Conservation (phyloP, 1,140 invertebrate genomes). For the Papilio polyxenes region DNA sequence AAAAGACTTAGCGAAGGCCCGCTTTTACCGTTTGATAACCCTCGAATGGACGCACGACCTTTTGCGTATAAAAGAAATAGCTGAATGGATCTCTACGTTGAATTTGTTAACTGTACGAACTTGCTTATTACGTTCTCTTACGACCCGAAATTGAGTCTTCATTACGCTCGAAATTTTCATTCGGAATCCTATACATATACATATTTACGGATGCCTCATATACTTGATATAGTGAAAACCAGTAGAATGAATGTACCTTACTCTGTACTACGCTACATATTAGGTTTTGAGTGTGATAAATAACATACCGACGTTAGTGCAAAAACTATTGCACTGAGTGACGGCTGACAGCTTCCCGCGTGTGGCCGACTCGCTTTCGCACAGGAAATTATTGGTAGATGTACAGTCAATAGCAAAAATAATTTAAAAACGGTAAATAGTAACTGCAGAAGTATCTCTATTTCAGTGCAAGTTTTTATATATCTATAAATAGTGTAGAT, state of each 20-base stretch:
- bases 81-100: slow-evolving; percentile 15
- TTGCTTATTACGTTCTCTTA: slow-evolving; percentile 4
- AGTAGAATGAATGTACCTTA: not conserved
- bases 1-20: slow-evolving; percentile 35
- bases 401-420: not conserved
- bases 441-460: not conserved
- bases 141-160: not conserved
- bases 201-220: not conserved
- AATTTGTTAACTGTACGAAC: slow-evolving; percentile 28
- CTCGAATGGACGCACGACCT: slow-evolving; percentile 29
- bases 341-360: not conserved
- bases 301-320: not conserved
- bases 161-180: not conserved
- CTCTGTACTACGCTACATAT: not conserved
- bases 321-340: slow-evolving; percentile 5
- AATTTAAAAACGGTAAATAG: not conserved
- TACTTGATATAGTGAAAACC: not conserved
- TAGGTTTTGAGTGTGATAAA: not conserved
- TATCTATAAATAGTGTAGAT: not conserved
- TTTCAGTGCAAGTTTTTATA: no score
- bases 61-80: slow-evolving; percentile 27
- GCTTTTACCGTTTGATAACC: slow-evolving; percentile 31
- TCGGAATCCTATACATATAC: not conserved
- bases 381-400: not conserved
- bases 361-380: not conserved